Base-by-base conservation (phyloP, 1,140 invertebrate species). In the Pararge aegeria region DNA sequence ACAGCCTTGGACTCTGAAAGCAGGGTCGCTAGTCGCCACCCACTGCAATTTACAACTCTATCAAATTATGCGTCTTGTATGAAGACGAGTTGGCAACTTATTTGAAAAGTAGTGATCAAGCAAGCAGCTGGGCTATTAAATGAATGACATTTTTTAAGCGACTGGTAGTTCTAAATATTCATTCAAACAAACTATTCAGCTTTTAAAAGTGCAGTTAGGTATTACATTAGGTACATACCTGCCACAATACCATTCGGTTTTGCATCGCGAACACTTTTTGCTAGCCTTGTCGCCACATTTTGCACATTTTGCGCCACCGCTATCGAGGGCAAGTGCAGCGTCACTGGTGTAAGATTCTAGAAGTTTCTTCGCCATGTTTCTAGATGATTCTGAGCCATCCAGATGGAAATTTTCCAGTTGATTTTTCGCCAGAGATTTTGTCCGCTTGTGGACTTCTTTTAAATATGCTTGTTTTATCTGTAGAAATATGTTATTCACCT, bases 211-310 rank as follows among this genome's bases (percentile, higher is more conserved):
- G 7, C 24, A 24, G 24, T 9, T 49, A 70, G n/a, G n/a, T n/a
- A n/a, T n/a, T n/a, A n/a, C n/a, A n/a, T n/a, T n/a, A n/a, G n/a
- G n/a, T n/a, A n/a, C n/a, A 63, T 67, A 91, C 90, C 90, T 90
- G 40, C 90, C 88, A 70, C 92, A 93, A 74, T 93, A 93, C 91
- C 91, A 93, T 52, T 90, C 86, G 5, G 78, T 90, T 73, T 92
- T 92, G 73, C 92, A 93, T 18, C 86, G 72, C 0, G 92, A 92
- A 68, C 92, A 93, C 60, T 91, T 88, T 70, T 92, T 92, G 54
- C 79, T 83, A 0, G 92, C 92, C 20, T 75, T 80, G 27, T 92
- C 89, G 0, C 90, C 91, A 58, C 92, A 93, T 49, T 85, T 81
- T 1, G 87, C 86, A 63, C 92, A 93, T 49, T 88, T 88, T 0